A percentile compares a stretch with the other conserved stretches of the same genome.
Evolutionary conservation across 2,888 invertebrate genomes (phyloP).

Genomic region (Eristalinus aeneus): DNA sequence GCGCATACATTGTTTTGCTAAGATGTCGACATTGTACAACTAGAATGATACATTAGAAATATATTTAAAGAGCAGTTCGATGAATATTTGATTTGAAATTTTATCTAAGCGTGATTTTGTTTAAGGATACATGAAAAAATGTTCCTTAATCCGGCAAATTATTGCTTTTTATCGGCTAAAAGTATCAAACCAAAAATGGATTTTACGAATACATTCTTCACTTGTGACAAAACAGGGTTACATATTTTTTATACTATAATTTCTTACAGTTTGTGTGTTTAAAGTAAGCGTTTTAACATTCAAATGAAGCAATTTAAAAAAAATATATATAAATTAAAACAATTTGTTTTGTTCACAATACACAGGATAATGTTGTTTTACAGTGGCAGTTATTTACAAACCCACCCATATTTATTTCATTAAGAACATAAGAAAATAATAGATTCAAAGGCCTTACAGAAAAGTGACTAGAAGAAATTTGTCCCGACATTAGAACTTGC

Average conservation of each 20-base stretch:
- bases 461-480: neutral
- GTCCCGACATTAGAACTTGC: neutral
- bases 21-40: constrained; percentile 26
- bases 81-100: constrained; percentile 10
- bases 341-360: neutral
- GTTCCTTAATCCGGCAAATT: too few relatives aligned
- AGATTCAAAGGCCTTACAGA: neutral
- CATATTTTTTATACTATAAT: neutral
- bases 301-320: neutral
- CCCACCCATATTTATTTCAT: too few relatives aligned
- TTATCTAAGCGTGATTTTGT: constrained; percentile 14
- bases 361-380: neutral
- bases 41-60: constrained; percentile 38
- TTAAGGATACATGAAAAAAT: neutral
- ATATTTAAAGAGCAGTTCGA: neutral
- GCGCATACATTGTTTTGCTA: constrained; percentile 19
- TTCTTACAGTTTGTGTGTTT: neutral
- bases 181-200: neutral
- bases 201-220: neutral
- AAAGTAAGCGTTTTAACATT: neutral
- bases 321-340: too few relatives aligned
- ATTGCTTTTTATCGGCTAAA: too few relatives aligned
- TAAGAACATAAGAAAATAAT: too few relatives aligned
- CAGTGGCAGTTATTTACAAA: too few relatives aligned
- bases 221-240: neutral